Evolutionary conservation across 2,113 vertebrate genomes (phyloP), one percentile per base, ranked within the genome.

Genomic region (Malurus elegans): DNA sequence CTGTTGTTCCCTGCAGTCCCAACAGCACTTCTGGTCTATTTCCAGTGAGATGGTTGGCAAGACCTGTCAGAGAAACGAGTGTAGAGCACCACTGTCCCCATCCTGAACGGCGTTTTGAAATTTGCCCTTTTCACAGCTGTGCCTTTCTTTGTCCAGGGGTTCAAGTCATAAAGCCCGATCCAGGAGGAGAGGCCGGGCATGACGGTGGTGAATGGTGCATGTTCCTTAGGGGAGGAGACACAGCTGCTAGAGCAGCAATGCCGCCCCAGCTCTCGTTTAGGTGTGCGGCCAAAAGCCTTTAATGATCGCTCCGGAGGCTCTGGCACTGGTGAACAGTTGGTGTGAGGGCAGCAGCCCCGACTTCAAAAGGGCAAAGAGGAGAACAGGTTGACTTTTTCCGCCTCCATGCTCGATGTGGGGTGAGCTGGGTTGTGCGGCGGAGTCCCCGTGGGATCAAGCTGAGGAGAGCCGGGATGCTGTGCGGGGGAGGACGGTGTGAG

Each of bases 361-460:
- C 31, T 16, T 10, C 23, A 48, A 40, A 40, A 32, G 17, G 24
- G 6, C 19, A 12, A 10, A 48, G 28, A 28, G 5, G 9, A 15
- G 12, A 74, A 23, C 2, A 4, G 20, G 31, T 23, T 56, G 54
- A 21, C 34, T 28, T 36, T 57, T 45, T 26, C 26, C 14, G 18
- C 20, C 47, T 48, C 14, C 20, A 8, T 7, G 54, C 25, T 40
- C 53, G 5, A 3, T 6, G 70, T 2, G 17, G 7, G 44, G 10
- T 17, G 25, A n/a, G 66, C 14, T 16, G 47, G 28, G 19, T 2
- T 26, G 64, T 4, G 18, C 40, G 1, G n/a, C 0, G 76, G 7
- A 2, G 18, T 24, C 31, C n/a, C 23, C 8, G 19, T 1, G 34
- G 4, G 21, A 25, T 3, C 18, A 4, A 4, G 16, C 19, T 3